Base-by-base conservation (phyloP, 2,797 vertebrate species). In the Girardinus metallicus region DNA sequence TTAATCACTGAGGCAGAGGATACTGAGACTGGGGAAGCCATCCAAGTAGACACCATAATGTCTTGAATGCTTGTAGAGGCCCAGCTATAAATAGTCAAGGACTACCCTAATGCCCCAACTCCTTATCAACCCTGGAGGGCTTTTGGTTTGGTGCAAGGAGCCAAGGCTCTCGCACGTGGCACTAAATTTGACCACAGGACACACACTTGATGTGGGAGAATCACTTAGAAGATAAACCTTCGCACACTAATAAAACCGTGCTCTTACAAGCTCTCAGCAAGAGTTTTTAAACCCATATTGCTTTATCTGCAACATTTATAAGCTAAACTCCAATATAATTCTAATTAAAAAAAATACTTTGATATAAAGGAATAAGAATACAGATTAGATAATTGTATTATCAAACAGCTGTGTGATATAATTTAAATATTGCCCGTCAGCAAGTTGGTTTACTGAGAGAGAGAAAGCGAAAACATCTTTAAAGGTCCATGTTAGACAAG, bases 1-100 rank as follows among this genome's bases (percentile, higher is more conserved):
- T 87, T 80, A 87, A 80, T 82, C 80, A 76, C 60, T 62, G 74
- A 83, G 75, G 57, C 80, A 84, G 79, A 82, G 86, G 83, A 87
- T 85, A 78, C 77, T 78, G 81, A 89, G 89, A 78, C 75, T 66
- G 73, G 76, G 87, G 87, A 92, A 87, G 80, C 84, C 73, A 79
- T 92, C 87, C 77, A 86, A 94, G 91, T 51, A 92, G 91, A 95
- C 92, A 90, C 75, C 87, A 93, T 87, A 91, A 94, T 83, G 88
- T 90, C 89, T 90, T 81, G 49, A 89, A 80, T 87, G 88, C 92
- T 89, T 78, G 82, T 86, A 87, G 89, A 92, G 91, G 89, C 85
- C 84, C 78, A 79, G 88, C 92, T 96, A 96, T 95, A 95, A 95
- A 96, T 95, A 96, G 93, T 88, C 85, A 85, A 94, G 92, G 93